Percentiles rank a stretch among this genome's conserved stretches.
These are phyloP conservation scores for Clarias platycephalus DNA, from an alignment of 2,797 vertebrate genomes.

Conservation along the genomic window DNA sequence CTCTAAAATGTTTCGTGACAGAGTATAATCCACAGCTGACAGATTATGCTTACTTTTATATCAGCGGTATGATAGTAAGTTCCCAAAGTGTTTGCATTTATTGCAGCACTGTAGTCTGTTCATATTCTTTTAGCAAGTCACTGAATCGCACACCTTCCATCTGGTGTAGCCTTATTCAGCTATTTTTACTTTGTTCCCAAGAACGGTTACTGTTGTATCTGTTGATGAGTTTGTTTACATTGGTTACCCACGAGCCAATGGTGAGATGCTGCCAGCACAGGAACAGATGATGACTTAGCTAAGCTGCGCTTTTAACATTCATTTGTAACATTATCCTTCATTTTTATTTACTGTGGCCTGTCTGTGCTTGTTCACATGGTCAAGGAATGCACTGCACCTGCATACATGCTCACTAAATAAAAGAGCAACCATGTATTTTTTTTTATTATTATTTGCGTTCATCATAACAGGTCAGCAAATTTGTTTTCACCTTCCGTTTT, in stretches of 20 bases:
- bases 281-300: constrained; percentile 35
- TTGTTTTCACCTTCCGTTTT: too few relatives aligned
- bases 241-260: constrained; percentile 39
- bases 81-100: background rate
- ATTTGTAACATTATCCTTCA: constrained; percentile 2
- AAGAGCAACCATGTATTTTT: background rate
- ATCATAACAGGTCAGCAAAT: background rate
- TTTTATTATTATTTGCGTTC: background rate
- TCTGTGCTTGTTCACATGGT: background rate
- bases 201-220: constrained; percentile 35
- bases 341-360: constrained; percentile 17
- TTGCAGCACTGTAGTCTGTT: background rate
- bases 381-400: background rate
- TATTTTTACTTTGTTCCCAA: constrained; percentile 47
- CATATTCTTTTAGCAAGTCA: background rate
- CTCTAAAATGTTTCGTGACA: background rate
- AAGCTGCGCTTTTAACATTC: constrained; percentile 15
- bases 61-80: background rate
- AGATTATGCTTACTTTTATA: background rate
- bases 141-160: background rate
- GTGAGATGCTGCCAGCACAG: constrained; percentile 15
- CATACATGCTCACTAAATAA: background rate
- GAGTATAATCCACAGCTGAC: background rate
- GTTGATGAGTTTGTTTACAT: constrained; percentile 49
- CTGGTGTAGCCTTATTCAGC: constrained; percentile 29